Evolutionary conservation across 1,140 invertebrate genomes (phyloP).

Genomic region (Anagrus nilaparvatae): DNA sequence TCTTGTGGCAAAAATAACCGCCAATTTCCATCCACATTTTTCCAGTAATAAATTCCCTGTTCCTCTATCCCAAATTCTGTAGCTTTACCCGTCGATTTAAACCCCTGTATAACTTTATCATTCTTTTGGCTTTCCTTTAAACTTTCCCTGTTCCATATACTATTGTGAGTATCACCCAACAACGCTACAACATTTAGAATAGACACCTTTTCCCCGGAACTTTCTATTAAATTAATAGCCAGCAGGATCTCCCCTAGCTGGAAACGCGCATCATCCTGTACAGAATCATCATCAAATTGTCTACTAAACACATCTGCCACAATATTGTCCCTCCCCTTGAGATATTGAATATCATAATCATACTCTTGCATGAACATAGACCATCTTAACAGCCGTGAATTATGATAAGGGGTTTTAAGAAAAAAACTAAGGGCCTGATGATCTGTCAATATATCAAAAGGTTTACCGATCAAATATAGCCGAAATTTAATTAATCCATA

Average conservation of each 20-base stretch:
- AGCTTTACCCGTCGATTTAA: not conserved
- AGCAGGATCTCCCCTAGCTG: no score
- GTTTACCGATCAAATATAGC: not conserved
- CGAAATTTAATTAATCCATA: conserved; percentile 2
- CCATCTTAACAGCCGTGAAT: conserved; percentile 36
- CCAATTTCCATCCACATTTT: no score
- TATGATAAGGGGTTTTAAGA: conserved; percentile 29
- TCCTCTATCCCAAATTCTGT: conserved; percentile 1
- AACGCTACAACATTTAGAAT: no score
- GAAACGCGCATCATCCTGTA: no score
- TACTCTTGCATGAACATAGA: conserved; percentile 33
- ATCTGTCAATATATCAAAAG: conserved; percentile 36
- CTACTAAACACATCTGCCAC: conserved; percentile 14
- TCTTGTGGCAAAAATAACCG: no score
- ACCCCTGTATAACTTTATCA: not conserved
- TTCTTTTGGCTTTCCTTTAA: no score
- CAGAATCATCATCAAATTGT: no score
- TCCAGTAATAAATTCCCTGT: conserved; percentile 10
- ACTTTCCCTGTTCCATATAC: no score
- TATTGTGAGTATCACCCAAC: no score
- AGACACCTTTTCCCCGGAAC: no score
- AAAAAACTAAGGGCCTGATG: conserved; percentile 39
- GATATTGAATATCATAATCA: conserved; percentile 31
- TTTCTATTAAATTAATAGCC: no score
- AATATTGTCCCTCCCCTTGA: conserved; percentile 14